Evolutionary conservation across 2,888 invertebrate species (phyloP).

Genomic region (Eristalinus sepulchralis): DNA sequence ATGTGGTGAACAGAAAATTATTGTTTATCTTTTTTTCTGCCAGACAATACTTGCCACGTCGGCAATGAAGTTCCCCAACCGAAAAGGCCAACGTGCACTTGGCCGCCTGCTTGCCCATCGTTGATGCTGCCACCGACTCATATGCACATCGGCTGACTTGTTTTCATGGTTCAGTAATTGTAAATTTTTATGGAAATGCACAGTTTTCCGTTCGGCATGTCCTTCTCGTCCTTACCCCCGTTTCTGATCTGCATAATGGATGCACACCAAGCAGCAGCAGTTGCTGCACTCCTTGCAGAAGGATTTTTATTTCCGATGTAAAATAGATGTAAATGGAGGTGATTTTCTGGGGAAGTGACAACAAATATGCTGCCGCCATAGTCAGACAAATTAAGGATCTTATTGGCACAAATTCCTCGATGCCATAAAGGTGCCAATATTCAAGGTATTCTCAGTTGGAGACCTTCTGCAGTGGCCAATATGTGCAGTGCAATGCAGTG

Average conservation of each 20-base stretch:
- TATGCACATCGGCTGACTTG: constrained; percentile 52
- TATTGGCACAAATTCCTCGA: constrained; percentile 45
- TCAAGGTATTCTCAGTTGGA: constrained; percentile 9
- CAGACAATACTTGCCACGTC: not conserved
- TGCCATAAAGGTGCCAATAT: constrained; percentile 26
- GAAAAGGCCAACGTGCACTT: not conserved
- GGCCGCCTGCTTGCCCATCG: too few relatives aligned
- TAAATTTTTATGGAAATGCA: constrained; percentile 63
- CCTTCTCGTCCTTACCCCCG: not conserved
- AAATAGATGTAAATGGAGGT: constrained; percentile 63
- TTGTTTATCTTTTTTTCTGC: not conserved
- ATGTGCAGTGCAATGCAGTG: not conserved
- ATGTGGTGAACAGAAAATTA: not conserved
- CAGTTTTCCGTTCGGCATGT: constrained; percentile 25
- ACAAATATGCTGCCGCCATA: constrained; percentile 37
- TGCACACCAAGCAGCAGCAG: not conserved
- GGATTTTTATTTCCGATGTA: constrained; percentile 55
- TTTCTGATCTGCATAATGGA: constrained; percentile 55
- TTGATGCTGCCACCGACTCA: not conserved
- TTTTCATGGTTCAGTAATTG: constrained; percentile 60
- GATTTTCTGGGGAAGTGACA: constrained; percentile 38
- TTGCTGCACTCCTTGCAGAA: not conserved
- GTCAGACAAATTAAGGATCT: constrained; percentile 58
- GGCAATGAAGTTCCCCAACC: not conserved
- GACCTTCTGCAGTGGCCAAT: constrained; percentile 30